Evolutionary conservation across 92 coral and sea anemone genomes (phyloP).

Genomic region (Chrysogorgia sp.): DNA sequence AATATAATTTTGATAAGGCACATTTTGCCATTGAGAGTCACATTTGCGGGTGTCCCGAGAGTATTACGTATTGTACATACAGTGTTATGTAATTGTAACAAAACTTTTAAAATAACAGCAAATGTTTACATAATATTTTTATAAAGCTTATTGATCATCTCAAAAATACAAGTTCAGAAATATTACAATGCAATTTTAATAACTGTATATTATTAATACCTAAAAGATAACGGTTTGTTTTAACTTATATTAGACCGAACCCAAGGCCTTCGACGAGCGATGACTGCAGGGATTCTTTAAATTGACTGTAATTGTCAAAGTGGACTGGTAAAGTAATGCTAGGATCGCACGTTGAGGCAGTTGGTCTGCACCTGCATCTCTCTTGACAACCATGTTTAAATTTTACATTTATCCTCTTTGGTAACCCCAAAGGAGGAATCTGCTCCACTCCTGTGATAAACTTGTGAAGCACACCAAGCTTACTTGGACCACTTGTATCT

Average conservation of each 20-base stretch:
- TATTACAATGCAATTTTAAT: too few species aligned
- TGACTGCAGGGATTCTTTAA: conserved; percentile 32
- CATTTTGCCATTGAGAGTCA: too few species aligned
- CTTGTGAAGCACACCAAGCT: neutral
- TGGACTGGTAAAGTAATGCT: conserved; percentile 42
- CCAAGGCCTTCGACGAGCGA: conserved; percentile 42
- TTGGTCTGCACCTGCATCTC: conserved; percentile 43
- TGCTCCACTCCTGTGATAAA: conserved; percentile 42
- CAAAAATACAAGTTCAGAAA: too few species aligned
- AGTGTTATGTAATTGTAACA: too few species aligned
- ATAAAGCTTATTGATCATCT: too few species aligned
- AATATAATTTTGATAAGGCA: too few species aligned
- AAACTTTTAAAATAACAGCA: too few species aligned
- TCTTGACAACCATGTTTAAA: conserved; percentile 33
- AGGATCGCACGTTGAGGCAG: conserved; percentile 43
- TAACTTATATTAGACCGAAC: conserved; percentile 30
- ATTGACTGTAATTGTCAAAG: conserved; percentile 15
- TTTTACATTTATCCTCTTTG: conserved; percentile 21
- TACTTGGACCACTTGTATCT: too few species aligned
- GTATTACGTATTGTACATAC: too few species aligned
- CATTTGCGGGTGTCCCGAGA: too few species aligned
- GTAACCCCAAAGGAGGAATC: conserved; percentile 47
- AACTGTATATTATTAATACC: neutral
- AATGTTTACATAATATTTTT: too few species aligned
- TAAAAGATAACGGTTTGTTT: too few species aligned